These are phyloP conservation scores for Mesoligia furuncula DNA, from an alignment of 2,888 invertebrate genomes.

Conservation along the genomic window DNA sequence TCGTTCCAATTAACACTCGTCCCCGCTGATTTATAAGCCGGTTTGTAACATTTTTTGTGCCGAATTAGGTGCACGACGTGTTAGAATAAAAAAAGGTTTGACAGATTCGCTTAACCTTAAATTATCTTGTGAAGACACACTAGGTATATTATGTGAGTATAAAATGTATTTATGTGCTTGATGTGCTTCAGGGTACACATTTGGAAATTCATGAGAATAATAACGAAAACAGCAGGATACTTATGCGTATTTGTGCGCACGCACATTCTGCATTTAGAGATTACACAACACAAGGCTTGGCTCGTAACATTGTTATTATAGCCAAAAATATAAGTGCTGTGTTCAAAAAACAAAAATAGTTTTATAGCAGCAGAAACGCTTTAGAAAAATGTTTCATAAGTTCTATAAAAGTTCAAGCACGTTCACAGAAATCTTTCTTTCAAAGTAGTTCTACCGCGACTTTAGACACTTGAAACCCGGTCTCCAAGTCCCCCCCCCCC, in stretches of 20 bases:
- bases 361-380: not conserved
- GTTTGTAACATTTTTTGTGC: slow-evolving; percentile 82
- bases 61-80: slow-evolving; percentile 81
- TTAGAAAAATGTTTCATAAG: slow-evolving; percentile 8
- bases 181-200: no score
- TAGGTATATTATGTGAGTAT: slow-evolving; percentile 17
- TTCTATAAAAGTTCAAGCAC: slow-evolving; percentile 32
- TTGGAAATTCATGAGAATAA: slow-evolving; percentile 37
- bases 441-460: not conserved
- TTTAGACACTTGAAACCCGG: slow-evolving; percentile 41
- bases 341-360: slow-evolving; percentile 30
- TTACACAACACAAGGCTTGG: slow-evolving; percentile 42
- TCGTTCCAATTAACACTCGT: slow-evolving; percentile 89
- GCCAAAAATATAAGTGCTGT: slow-evolving; percentile 35
- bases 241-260: slow-evolving; percentile 33
- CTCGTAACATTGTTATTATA: slow-evolving; percentile 46
- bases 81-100: slow-evolving; percentile 76
- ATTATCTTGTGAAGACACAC: slow-evolving; percentile 53
- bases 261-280: slow-evolving; percentile 47
- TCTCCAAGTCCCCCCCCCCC: slow-evolving; percentile 19
- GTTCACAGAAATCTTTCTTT: slow-evolving; percentile 15
- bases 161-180: no score
- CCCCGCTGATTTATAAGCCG: slow-evolving; percentile 84
- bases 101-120: slow-evolving; percentile 66
- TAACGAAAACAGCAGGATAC: slow-evolving; percentile 51